Conservation (phyloP, 2,113 vertebrate genomes). For the Psittacara wagleri region DNA sequence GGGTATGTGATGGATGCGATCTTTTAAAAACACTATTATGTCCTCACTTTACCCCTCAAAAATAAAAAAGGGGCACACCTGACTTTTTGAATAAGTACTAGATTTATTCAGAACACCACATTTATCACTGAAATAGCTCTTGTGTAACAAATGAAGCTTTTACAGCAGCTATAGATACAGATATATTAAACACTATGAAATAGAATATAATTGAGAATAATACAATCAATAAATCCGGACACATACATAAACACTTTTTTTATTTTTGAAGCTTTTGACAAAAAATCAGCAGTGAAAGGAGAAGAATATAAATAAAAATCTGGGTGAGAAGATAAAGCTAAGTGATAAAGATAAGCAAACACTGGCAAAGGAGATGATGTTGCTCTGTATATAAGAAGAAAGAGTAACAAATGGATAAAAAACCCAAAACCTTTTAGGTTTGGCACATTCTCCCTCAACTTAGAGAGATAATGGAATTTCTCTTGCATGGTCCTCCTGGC, state of each 20-base stretch:
- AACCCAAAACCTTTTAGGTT: not conserved
- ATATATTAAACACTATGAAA: not conserved
- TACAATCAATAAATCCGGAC: not conserved
- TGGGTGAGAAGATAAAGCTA: not conserved
- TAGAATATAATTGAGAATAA: not conserved
- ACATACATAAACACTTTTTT: not conserved
- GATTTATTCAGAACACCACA: not conserved
- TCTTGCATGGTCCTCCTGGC: not conserved
- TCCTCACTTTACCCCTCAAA: not conserved
- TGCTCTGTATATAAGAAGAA: not conserved
- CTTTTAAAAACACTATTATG: not conserved
- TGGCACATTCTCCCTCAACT: not conserved
- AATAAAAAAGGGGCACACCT: not conserved
- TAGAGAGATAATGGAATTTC: not conserved
- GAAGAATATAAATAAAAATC: not conserved
- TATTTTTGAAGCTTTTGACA: not conserved
- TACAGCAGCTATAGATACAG: not conserved
- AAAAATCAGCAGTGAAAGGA: not conserved
- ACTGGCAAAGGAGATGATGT: not conserved
- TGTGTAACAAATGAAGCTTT: not conserved
- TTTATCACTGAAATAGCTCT: not conserved
- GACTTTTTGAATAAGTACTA: not conserved
- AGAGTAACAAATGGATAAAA: not conserved
- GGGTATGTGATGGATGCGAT: not conserved
- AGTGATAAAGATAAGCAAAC: not conserved